Evolutionary conservation across 2,888 invertebrate species (phyloP).

Genomic region (Lasius platythorax): DNA sequence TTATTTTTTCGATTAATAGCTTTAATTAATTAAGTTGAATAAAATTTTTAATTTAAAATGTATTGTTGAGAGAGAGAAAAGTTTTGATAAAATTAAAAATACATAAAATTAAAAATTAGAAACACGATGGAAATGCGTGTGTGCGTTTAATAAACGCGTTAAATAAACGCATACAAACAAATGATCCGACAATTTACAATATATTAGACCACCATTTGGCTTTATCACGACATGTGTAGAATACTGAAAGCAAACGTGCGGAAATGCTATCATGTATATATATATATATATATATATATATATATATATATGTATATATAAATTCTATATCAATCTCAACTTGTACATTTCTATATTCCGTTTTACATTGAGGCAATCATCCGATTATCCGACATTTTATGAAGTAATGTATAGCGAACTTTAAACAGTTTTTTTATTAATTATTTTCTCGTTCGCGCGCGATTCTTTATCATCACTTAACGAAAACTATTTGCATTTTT

Average conservation of each 20-base stretch:
- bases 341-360: background rate
- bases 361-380: background rate
- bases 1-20: background rate
- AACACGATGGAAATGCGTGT: background rate
- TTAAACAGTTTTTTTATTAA: background rate
- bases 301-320: background rate
- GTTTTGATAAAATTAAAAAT: background rate
- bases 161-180: constrained; percentile 14
- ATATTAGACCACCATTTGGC: constrained; percentile 1
- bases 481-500: constrained; percentile 3
- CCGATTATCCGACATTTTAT: background rate
- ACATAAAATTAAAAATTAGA: background rate
- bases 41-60: background rate
- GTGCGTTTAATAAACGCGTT: background rate
- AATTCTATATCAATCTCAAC: constrained; percentile 41
- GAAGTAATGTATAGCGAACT: background rate
- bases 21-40: background rate
- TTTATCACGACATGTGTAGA: constrained; percentile 14
- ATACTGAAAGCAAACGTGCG: constrained; percentile 12
- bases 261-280: background rate
- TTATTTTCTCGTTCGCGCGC: background rate
- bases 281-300: background rate
- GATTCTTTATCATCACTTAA: background rate
- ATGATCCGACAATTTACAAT: constrained; percentile 18
- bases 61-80: background rate